phyloP scores from a whole-genome alignment of 2,888 invertebrate genomes.

The Tricholauxania praeusta region DNA sequence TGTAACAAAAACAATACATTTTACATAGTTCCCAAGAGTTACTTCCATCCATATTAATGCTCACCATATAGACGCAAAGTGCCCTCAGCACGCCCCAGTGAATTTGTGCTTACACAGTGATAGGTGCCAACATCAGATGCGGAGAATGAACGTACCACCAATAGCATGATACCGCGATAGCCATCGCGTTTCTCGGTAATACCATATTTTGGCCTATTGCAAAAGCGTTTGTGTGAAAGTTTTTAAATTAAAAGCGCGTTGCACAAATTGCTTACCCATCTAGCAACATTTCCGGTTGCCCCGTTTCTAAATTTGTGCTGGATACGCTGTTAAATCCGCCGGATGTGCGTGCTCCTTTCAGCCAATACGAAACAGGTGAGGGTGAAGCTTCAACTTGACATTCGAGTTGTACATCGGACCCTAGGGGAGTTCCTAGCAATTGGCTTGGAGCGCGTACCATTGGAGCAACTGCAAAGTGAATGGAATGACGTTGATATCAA shows the following conservation, averaged over 20 bases:
- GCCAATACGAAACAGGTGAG: slow-evolving; percentile 68
- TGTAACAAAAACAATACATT: slow-evolving; percentile 45
- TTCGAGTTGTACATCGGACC: slow-evolving; percentile 86
- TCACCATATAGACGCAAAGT: slow-evolving; percentile 75
- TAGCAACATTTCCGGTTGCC: slow-evolving; percentile 79
- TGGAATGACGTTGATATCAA: not conserved
- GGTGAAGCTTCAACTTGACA: slow-evolving; percentile 92
- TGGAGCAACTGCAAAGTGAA: slow-evolving; percentile 78
- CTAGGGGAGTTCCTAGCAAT: slow-evolving; percentile 86
- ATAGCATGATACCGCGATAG: slow-evolving; percentile 66
- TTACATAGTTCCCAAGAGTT: not conserved
- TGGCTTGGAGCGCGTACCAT: slow-evolving; percentile 91
- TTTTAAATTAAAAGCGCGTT: not conserved
- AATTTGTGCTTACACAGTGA: slow-evolving; percentile 80
- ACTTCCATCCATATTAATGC: not conserved
- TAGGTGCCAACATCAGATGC: slow-evolving; percentile 78
- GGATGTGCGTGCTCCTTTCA: slow-evolving; percentile 66
- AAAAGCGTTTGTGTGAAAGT: not conserved
- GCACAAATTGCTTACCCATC: slow-evolving; percentile 75
- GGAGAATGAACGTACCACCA: slow-evolving; percentile 70
- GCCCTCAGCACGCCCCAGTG: slow-evolving; percentile 76
- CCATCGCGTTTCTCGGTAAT: slow-evolving; percentile 67
- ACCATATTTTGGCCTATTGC: slow-evolving; percentile 66
- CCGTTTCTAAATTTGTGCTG: slow-evolving; percentile 60
- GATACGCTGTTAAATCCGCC: slow-evolving; percentile 62